These are phyloP conservation scores for Troglohyphantes excavatus DNA, from an alignment of 2,888 invertebrate genomes.

Conservation along the genomic window DNA sequence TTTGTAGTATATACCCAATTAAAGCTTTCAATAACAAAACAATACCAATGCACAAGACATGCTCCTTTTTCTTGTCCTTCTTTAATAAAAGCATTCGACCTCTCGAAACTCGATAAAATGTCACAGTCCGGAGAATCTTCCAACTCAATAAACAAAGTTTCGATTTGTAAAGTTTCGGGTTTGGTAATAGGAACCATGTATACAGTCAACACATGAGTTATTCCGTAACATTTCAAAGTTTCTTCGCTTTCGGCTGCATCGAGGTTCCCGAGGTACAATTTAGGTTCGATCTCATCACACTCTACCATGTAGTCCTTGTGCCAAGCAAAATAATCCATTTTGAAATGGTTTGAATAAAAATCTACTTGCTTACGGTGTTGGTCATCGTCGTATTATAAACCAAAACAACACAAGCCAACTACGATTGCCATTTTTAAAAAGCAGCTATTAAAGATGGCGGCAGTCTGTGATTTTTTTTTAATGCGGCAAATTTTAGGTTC, in stretches of 20 bases:
- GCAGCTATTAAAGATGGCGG: too few species aligned
- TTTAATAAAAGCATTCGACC: slow-evolving; percentile 81
- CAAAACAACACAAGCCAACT: too few species aligned
- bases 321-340: too few species aligned
- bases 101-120: slow-evolving; percentile 73
- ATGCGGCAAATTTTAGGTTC: too few species aligned
- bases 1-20: too few species aligned
- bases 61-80: slow-evolving; percentile 87
- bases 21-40: background rate
- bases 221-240: slow-evolving; percentile 65
- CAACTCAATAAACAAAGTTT: slow-evolving; percentile 72
- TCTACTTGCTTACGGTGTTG: too few species aligned
- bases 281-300: slow-evolving; percentile 77
- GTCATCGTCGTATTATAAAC: too few species aligned
- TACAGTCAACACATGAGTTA: slow-evolving; percentile 76
- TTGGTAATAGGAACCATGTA: slow-evolving; percentile 72
- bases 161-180: slow-evolving; percentile 49
- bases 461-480: too few species aligned
- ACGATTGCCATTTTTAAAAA: too few species aligned
- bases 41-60: slow-evolving; percentile 93
- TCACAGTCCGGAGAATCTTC: slow-evolving; percentile 72
- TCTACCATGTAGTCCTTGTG: slow-evolving; percentile 58
- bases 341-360: too few species aligned
- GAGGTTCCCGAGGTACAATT: slow-evolving; percentile 68
- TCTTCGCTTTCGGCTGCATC: slow-evolving; percentile 74